Evolutionary conservation across 1,140 invertebrate species (phyloP).

Genomic region (Zophobas atratus): DNA sequence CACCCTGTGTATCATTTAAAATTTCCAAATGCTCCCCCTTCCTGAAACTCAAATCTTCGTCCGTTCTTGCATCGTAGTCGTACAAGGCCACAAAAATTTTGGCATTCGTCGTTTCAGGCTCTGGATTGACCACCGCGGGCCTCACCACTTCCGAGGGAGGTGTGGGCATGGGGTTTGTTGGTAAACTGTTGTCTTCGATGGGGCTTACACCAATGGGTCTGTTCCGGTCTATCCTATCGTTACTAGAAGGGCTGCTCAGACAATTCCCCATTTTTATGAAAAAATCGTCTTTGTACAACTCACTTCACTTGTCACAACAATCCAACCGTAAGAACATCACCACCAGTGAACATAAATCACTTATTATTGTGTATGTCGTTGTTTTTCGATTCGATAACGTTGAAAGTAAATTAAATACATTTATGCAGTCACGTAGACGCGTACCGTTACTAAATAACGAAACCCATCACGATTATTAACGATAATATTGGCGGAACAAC

Average conservation of each 20-base stretch:
- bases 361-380: constrained; percentile 28
- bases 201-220: constrained; percentile 67
- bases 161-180: constrained; percentile 76
- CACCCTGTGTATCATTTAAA: constrained; percentile 96
- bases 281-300: constrained; percentile 18
- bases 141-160: constrained; percentile 77
- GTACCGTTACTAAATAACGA: constrained; percentile 28
- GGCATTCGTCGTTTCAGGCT: constrained; percentile 77
- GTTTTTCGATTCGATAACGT: constrained; percentile 36
- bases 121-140: constrained; percentile 74
- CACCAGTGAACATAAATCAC: constrained; percentile 11
- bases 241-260: constrained; percentile 78
- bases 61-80: constrained; percentile 98
- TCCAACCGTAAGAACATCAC: constrained; percentile 35
- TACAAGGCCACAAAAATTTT: constrained; percentile 98
- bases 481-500: constrained; percentile 27
- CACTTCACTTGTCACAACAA: constrained; percentile 56
- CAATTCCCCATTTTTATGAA: constrained; percentile 78
- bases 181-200: constrained; percentile 74
- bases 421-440: constrained; percentile 23
- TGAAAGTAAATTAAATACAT: constrained; percentile 40
- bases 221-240: constrained; percentile 76
- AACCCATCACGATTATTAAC: constrained; percentile 22
- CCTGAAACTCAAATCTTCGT: constrained; percentile 98
- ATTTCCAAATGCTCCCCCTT: constrained; percentile 99